Percentiles rank a stretch among this genome's conserved stretches.
These are phyloP conservation scores for Montipora sp. DNA, from an alignment of 64 coral and sea anemone genomes.

Conservation along the genomic window DNA sequence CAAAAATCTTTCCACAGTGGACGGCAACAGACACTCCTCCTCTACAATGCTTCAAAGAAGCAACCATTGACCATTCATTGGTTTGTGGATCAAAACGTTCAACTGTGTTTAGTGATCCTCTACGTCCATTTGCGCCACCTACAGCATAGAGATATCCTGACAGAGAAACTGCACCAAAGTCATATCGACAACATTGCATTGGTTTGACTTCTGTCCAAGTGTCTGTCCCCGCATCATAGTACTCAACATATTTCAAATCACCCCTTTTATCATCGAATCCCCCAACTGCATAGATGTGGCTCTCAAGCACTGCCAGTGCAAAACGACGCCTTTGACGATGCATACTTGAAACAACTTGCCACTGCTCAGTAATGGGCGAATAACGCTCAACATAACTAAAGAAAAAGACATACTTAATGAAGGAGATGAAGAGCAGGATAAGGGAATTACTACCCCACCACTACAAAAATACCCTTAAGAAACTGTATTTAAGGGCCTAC, in stretches of 20 bases:
- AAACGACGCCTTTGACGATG: conserved; percentile 83
- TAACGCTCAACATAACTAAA: conserved; percentile 94
- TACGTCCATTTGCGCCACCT: conserved; percentile 87
- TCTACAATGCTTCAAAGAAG: conserved; percentile 86
- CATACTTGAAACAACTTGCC: conserved; percentile 88
- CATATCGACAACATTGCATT: conserved; percentile 88
- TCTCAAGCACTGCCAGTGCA: conserved; percentile 80
- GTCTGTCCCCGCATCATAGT: conserved; percentile 65
- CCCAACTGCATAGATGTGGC: conserved; percentile 86
- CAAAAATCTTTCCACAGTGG: conserved; percentile 97
- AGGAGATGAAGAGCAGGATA: background rate
- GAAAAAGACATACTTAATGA: background rate
- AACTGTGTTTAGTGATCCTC: conserved; percentile 88
- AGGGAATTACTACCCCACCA: background rate
- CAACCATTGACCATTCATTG: conserved; percentile 85
- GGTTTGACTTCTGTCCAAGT: conserved; percentile 77
- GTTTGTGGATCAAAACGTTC: conserved; percentile 85
- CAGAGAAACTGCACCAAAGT: conserved; percentile 90
- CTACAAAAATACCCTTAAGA: no score
- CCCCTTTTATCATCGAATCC: conserved; percentile 97
- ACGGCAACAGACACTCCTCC: conserved; percentile 91
- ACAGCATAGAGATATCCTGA: conserved; percentile 92
- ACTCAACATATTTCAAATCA: conserved; percentile 83
- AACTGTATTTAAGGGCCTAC: no score
- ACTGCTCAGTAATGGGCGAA: conserved; percentile 74